Evolutionary conservation across 2,113 vertebrate species (phyloP).

Genomic region (Periophthalmus modestus): DNA sequence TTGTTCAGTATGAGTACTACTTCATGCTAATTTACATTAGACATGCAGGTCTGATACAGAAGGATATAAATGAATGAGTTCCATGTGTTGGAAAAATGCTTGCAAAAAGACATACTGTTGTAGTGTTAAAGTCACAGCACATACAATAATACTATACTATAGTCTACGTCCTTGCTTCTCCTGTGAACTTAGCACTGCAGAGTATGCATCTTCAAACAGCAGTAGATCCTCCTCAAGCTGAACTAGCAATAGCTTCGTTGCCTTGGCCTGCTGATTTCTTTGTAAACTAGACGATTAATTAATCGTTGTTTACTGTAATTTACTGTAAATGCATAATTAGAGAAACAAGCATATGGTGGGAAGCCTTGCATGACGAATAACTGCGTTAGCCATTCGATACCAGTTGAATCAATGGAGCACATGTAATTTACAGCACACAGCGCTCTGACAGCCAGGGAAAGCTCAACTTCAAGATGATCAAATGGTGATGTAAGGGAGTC

Average conservation of each 20-base stretch:
- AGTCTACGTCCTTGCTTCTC: neutral
- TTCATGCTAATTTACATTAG: slow-evolving; percentile 9
- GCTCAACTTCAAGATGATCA: slow-evolving; percentile 53
- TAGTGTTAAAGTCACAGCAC: too few species aligned
- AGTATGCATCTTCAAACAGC: neutral
- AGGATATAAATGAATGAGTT: neutral
- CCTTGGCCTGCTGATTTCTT: slow-evolving; percentile 25
- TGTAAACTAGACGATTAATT: slow-evolving; percentile 35
- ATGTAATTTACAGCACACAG: slow-evolving; percentile 52
- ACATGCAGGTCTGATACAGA: neutral
- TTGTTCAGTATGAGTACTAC: slow-evolving; percentile 6
- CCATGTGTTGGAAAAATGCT: neutral
- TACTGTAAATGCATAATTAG: slow-evolving; percentile 59
- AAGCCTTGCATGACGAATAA: slow-evolving; percentile 61
- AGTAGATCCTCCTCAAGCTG: neutral
- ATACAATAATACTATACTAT: too few species aligned
- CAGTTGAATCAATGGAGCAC: slow-evolving; percentile 68
- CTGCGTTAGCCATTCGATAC: slow-evolving; percentile 67
- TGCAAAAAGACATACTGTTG: too few species aligned
- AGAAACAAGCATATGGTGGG: slow-evolving; percentile 53
- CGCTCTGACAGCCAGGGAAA: neutral
- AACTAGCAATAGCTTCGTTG: slow-evolving; percentile 9
- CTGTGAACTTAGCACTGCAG: neutral
- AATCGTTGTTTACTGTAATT: slow-evolving; percentile 57
- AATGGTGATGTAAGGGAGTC: slow-evolving; percentile 47